Evolutionary conservation across 1,140 invertebrate genomes (phyloP).

Genomic region (Zaprionus davidi): DNA sequence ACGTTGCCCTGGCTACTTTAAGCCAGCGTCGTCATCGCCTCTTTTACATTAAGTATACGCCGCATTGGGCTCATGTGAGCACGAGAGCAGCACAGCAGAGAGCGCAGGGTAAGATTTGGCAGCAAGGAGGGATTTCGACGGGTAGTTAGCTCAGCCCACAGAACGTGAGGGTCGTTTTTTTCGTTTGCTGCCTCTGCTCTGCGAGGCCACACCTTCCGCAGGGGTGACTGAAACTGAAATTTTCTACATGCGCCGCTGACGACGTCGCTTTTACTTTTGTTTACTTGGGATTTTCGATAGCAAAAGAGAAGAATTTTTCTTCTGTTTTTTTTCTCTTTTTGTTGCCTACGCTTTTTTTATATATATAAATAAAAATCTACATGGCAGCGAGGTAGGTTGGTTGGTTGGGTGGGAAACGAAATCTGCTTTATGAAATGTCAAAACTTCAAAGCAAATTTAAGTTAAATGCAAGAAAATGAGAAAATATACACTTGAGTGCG

Average conservation of each 20-base stretch:
- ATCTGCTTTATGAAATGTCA: constrained; percentile 83
- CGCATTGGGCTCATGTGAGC: constrained; percentile 48
- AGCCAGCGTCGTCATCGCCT: constrained; percentile 56
- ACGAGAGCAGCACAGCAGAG: constrained; percentile 6
- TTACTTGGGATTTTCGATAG: constrained; percentile 78
- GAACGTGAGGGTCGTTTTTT: constrained; percentile 72
- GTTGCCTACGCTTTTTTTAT: constrained; percentile 13
- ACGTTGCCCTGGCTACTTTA: constrained; percentile 76
- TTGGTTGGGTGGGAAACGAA: constrained; percentile 44
- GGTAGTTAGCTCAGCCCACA: constrained; percentile 34
- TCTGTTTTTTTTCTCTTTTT: constrained; percentile 5
- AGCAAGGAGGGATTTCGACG: constrained; percentile 26
- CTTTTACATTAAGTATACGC: constrained; percentile 74
- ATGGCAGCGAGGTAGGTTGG: constrained; percentile 2
- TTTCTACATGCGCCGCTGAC: constrained; percentile 48
- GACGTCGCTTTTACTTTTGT: constrained; percentile 80
- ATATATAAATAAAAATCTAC: constrained; percentile 48
- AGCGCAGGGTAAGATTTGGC: background rate
- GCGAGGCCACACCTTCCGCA: constrained; percentile 80
- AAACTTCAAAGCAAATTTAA: constrained; percentile 82
- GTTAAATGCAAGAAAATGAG: constrained; percentile 83
- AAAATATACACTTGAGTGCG: constrained; percentile 83
- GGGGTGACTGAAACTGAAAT: constrained; percentile 78
- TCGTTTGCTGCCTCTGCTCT: background rate
- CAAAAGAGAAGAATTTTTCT: constrained; percentile 45